phyloP scores from a whole-genome alignment of 1,140 invertebrate species.

The Aphelenchoides besseyi region DNA sequence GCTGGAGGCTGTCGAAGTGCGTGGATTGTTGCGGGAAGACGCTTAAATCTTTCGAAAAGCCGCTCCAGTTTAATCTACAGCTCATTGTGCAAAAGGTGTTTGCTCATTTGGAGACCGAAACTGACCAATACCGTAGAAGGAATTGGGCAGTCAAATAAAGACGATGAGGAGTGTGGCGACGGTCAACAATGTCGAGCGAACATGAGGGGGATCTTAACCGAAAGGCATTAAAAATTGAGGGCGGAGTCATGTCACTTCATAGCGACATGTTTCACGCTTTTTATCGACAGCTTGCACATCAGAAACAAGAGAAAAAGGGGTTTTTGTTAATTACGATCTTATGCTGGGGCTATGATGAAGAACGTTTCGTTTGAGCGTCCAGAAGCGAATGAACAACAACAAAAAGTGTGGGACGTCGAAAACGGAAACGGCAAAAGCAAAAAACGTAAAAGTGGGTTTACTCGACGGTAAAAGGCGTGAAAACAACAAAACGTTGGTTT shows the following conservation, averaged over 20 bases:
- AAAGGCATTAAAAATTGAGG: no score
- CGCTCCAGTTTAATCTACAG: no score
- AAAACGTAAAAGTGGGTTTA: slow-evolving; percentile 12
- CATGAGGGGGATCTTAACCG: no score
- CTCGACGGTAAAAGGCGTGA: neutral
- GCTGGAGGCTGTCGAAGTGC: neutral
- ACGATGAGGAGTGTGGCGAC: no score
- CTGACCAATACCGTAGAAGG: no score
- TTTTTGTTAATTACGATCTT: neutral
- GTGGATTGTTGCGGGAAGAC: neutral
- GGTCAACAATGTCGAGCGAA: no score
- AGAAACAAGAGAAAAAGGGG: neutral
- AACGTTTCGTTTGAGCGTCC: neutral
- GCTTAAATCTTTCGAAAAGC: neutral
- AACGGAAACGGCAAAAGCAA: neutral
- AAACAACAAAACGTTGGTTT: neutral
- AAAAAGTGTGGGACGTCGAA: neutral
- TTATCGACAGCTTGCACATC: neutral
- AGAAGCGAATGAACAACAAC: neutral
- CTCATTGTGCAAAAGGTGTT: no score
- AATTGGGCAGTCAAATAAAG: no score
- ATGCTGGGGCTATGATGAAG: neutral
- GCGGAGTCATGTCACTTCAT: no score
- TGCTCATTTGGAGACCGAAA: no score
- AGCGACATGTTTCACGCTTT: no score